Conservation (phyloP, 2,113 vertebrate genomes). For the Gavialis gangeticus region DNA sequence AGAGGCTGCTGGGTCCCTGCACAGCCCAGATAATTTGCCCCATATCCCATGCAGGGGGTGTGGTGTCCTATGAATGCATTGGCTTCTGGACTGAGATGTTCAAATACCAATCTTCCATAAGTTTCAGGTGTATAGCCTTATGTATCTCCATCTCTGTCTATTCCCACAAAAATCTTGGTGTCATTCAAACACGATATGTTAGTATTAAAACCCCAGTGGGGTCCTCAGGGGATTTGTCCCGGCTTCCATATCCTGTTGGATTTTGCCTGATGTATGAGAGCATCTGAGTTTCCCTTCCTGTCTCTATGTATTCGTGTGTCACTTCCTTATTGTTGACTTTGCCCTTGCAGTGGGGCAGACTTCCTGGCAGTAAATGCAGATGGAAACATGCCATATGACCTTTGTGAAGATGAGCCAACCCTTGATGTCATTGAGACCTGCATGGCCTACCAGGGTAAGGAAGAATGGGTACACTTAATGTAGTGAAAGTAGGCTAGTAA, state of each 20-base stretch:
- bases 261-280: background rate
- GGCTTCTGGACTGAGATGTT: background rate
- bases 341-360: constrained; percentile 88
- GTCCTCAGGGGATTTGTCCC: background rate
- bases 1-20: background rate
- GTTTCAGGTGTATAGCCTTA: background rate
- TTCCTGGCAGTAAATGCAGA: constrained; percentile 95
- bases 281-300: background rate
- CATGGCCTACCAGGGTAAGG: constrained; percentile 95
- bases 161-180: background rate
- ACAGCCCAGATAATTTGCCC: background rate
- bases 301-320: background rate
- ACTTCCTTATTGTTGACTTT: background rate
- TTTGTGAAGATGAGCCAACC: constrained; percentile 96
- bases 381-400: constrained; percentile 98
- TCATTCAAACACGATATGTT: background rate
- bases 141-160: background rate
- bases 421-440: constrained; percentile 97
- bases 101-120: background rate
- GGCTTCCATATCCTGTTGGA: background rate
- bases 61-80: background rate
- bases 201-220: background rate
- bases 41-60: background rate
- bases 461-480: background rate
- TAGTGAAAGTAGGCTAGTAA: background rate